phyloP scores from a whole-genome alignment of 2,797 vertebrate genomes.

The Triplophysa bombifrons region DNA sequence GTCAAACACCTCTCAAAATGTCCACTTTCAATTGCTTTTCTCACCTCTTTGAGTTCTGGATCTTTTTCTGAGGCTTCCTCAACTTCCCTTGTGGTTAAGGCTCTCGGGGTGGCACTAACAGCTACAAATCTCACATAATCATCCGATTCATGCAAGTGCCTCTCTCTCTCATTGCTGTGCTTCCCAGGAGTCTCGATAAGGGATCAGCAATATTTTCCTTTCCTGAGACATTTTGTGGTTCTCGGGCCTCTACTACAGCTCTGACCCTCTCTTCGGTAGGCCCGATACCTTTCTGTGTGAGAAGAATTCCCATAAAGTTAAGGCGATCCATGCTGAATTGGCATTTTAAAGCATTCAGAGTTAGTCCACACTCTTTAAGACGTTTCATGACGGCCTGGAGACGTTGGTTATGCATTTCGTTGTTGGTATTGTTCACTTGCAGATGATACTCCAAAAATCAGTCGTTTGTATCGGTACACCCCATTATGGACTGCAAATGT shows the following conservation, averaged over 20 bases:
- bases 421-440: slow-evolving; percentile 52
- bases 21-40: slow-evolving; percentile 28
- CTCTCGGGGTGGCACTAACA: slow-evolving; percentile 27
- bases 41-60: too few relatives aligned
- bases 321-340: too few relatives aligned
- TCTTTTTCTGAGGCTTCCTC: slow-evolving; percentile 35
- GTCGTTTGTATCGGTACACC: slow-evolving; percentile 34
- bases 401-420: too few relatives aligned
- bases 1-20: too few relatives aligned
- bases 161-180: neutral
- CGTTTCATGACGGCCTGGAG: too few relatives aligned
- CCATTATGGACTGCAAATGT: slow-evolving; percentile 54
- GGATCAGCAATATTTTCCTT: slow-evolving; percentile 28
- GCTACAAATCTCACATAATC: slow-evolving; percentile 52
- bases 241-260: too few relatives aligned
- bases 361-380: too few relatives aligned
- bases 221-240: slow-evolving; percentile 3
- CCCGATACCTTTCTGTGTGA: too few relatives aligned
- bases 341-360: too few relatives aligned
- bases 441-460: slow-evolving; percentile 48
- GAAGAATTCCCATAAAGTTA: too few relatives aligned
- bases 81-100: slow-evolving; percentile 37
- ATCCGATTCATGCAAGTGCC: slow-evolving; percentile 14
- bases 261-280: too few relatives aligned
- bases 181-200: slow-evolving; percentile 26